Evolutionary conservation across 2,113 vertebrate species (phyloP), one percentile per base, ranked within the genome.

Genomic region (Caretta caretta): DNA sequence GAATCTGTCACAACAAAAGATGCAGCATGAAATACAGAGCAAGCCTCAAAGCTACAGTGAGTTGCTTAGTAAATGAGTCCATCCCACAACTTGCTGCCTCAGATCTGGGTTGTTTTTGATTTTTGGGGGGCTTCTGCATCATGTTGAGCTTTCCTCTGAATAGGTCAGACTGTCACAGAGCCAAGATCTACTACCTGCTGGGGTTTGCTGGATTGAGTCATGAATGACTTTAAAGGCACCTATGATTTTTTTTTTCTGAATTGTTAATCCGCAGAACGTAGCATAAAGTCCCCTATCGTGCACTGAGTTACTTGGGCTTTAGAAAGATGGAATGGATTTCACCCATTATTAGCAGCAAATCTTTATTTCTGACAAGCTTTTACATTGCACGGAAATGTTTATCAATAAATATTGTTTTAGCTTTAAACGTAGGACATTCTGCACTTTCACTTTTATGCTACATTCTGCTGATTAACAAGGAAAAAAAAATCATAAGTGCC

Each of bases 241-340:
- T 84, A 12, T 48, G 9, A 80, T 84, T 69, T 69, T 59, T 42
- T 42, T 69, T n/a, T n/a, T n/a, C 86, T 54, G 10, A 2, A 22
- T 56, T 88, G 5, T 10, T 86, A 79, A 89, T 54, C 3, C 89
- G 24, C 4, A 84, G 78, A 53, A 87, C 76, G 3, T 7, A 88
- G 35, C 10, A 48, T 0, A 0, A 90, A 94, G 69, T 62, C 10
- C 51, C 59, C 57, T 0, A 93, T n/a, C 4, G 8, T 19, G 16
- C 17, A 72, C 1, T 5, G 90, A 27, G 72, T 35, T 3, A 62
- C 57, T 27, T 83, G 20, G 5, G 6, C 91, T 69, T 38, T 19
- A 20, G 0, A 0, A 4, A 78, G 2, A 1, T 78, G 19, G 19
- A 31, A n/a, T 75, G 1, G 0, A 2, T 83, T 57, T 51, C 14